These are phyloP conservation scores for Eilema caniola DNA, from an alignment of 2,888 invertebrate genomes.

Conservation along the genomic window DNA sequence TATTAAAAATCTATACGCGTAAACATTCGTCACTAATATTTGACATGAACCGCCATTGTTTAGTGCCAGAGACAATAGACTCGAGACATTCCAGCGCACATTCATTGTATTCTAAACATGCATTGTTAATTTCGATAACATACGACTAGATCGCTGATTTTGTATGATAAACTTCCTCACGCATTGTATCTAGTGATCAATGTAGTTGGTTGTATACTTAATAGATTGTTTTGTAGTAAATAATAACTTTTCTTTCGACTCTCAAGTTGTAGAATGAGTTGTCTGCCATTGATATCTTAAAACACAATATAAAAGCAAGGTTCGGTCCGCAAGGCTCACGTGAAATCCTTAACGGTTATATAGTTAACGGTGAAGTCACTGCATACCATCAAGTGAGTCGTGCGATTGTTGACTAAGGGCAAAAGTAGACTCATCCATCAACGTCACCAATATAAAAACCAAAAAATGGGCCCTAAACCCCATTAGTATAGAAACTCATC, in stretches of 20 bases:
- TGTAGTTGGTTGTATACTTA: neutral
- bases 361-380: no score
- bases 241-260: neutral
- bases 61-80: slow-evolving; percentile 68
- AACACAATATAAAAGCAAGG: no score
- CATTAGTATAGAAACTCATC: no score
- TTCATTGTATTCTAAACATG: slow-evolving; percentile 73
- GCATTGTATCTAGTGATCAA: slow-evolving; percentile 43
- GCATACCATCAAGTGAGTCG: no score
- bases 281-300: no score
- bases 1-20: neutral
- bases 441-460: no score
- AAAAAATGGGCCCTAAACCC: no score
- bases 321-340: no score
- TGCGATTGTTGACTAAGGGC: no score
- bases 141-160: slow-evolving; percentile 53
- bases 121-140: slow-evolving; percentile 57
- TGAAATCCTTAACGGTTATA: no score
- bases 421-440: no score
- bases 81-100: slow-evolving; percentile 67
- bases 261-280: no score
- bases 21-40: slow-evolving; percentile 26
- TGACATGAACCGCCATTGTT: slow-evolving; percentile 54
- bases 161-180: slow-evolving; percentile 59
- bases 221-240: neutral